phyloP scores from a whole-genome alignment of 92 coral and sea anemone genomes.

The Zoanthus sansibaricus region DNA sequence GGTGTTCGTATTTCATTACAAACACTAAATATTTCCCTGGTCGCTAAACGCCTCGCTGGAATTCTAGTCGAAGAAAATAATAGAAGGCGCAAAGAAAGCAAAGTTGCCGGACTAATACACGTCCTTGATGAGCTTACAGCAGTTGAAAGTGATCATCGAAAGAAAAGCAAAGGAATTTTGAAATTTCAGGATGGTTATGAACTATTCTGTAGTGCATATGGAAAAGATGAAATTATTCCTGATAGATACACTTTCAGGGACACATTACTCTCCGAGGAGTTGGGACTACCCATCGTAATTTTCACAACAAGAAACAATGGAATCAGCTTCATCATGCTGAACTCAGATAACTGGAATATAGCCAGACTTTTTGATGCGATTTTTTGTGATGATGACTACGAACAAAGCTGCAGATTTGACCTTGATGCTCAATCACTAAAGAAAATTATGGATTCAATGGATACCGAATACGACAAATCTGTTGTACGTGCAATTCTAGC shows the following conservation, averaged over 20 bases:
- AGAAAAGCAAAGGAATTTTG: slow-evolving; percentile 47
- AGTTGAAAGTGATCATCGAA: slow-evolving; percentile 15
- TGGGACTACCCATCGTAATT: slow-evolving; percentile 33
- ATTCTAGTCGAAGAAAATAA: slow-evolving; percentile 34
- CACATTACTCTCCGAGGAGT: slow-evolving; percentile 23
- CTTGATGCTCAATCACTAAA: slow-evolving; percentile 55
- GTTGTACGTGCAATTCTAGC: slow-evolving; percentile 32
- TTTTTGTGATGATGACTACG: slow-evolving; percentile 40
- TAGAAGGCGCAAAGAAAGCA: slow-evolving; percentile 32
- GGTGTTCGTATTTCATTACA: slow-evolving; percentile 45
- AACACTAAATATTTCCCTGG: slow-evolving; percentile 36
- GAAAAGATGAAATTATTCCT: slow-evolving; percentile 37
- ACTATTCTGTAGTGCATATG: slow-evolving; percentile 49
- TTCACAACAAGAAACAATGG: slow-evolving; percentile 19
- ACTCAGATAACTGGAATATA: slow-evolving; percentile 45
- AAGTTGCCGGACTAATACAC: slow-evolving; percentile 48
- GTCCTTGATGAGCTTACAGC: slow-evolving; percentile 60
- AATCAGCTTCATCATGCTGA: slow-evolving; percentile 41
- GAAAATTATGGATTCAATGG: slow-evolving; percentile 56
- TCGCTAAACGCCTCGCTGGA: slow-evolving; percentile 52
- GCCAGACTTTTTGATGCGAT: slow-evolving; percentile 34
- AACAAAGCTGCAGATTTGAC: slow-evolving; percentile 6
- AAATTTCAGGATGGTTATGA: slow-evolving; percentile 54
- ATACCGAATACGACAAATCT: slow-evolving; percentile 64
- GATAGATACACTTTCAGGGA: slow-evolving; percentile 43